phyloP scores from a whole-genome alignment of 2,797 vertebrate genomes.

The Crax fasciolata region DNA sequence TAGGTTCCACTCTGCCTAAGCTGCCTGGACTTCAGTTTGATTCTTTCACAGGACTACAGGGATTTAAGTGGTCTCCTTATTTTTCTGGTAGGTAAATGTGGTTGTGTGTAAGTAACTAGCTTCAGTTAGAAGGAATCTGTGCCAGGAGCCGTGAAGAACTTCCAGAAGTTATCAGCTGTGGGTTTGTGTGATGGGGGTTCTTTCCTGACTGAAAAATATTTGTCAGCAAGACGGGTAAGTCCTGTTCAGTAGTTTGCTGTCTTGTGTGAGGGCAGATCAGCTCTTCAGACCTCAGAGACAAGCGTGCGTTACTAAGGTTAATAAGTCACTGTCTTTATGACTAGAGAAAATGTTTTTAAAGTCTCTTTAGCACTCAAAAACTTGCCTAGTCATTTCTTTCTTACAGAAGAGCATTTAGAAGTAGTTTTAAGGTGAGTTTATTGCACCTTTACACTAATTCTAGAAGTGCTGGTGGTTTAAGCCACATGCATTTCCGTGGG shows the following conservation, averaged over 20 bases:
- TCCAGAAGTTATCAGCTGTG: background rate
- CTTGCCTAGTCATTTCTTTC: background rate
- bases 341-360: background rate
- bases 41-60: background rate
- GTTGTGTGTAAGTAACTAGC: no score
- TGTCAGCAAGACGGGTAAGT: background rate
- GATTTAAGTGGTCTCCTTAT: background rate
- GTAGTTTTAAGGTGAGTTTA: background rate
- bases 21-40: background rate
- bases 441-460: background rate
- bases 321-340: background rate
- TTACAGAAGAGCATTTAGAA: background rate
- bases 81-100: background rate
- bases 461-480: background rate
- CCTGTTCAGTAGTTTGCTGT: background rate
- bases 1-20: background rate
- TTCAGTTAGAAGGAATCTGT: background rate
- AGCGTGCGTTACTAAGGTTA: background rate
- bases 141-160: background rate
- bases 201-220: background rate
- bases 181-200: background rate
- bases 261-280: background rate
- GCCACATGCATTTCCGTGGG: fast-evolving
- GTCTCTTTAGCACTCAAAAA: background rate
- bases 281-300: background rate